These are phyloP conservation scores for Mimas tiliae DNA, from an alignment of 2,888 invertebrate species.

Conservation along the genomic window DNA sequence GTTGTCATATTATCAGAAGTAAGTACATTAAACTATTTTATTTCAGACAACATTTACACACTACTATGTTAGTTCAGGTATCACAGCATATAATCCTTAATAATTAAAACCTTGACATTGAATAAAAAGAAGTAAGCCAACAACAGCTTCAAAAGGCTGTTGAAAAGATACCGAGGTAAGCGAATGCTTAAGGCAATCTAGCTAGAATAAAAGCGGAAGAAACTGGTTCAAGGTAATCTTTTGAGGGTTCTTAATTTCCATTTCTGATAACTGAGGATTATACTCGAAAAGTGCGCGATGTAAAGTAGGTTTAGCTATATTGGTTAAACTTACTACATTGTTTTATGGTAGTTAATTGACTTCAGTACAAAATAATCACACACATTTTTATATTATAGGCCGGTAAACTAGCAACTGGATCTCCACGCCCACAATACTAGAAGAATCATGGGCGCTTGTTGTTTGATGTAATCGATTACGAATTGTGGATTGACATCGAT, in stretches of 20 bases:
- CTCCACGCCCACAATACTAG: no score
- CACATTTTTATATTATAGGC: no score
- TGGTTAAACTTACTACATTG: neutral
- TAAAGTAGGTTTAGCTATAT: neutral
- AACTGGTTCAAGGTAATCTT: constrained; percentile 4
- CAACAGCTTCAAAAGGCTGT: constrained; percentile 2
- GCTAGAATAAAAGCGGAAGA: neutral
- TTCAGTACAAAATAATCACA: no score
- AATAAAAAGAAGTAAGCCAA: neutral
- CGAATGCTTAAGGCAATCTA: constrained; percentile 11
- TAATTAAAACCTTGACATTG: constrained; percentile 12
- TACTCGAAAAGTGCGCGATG: neutral
- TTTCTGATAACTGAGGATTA: neutral
- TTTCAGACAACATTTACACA: no score
- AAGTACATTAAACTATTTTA: no score
- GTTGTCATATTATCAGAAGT: no score
- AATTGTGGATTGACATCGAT: no score
- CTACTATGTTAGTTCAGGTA: no score
- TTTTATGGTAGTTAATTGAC: neutral
- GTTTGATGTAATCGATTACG: no score
- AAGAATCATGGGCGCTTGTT: no score
- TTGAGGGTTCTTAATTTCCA: neutral
- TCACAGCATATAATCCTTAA: no score
- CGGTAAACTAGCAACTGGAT: no score
- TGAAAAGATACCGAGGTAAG: constrained; percentile 11